Base-by-base conservation (phyloP, 2,113 vertebrate genomes). In the Perca flavescens region DNA sequence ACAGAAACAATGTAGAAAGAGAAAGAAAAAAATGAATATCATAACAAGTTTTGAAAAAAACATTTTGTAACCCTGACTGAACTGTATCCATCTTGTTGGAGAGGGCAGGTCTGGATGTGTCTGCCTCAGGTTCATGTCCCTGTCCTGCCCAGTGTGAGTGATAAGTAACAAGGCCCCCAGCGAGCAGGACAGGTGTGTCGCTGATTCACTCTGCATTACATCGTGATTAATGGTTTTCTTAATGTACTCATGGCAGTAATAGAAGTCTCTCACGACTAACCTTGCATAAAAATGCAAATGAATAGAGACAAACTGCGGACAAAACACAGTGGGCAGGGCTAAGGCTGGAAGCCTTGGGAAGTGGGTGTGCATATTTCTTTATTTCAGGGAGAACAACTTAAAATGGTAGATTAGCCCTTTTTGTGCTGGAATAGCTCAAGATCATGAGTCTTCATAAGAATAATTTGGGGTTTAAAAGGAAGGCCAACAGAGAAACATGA, bases 231-330 rank as follows among this genome's bases (percentile, higher is more conserved):
- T 95, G 91, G 91, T 93, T 94, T 94, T 92, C 88, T 89, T 94
- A 94, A 95, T 94, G 87, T 94, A 90, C 94, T 95, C 88, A 84
- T 74, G 75, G 84, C 91, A 86, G 86, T 89, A 93, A 95, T 89
- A 92, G 85, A 92, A 93, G 89, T 91, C 92, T 93, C 87, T 82
- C 85, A 82, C 82, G 81, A 90, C 90, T 93, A 95, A 94, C 91
- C 91, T 95, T 94, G 92, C 93, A 94, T 94, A 94, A 94, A 94
- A 95, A 95, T 95, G 95, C 93, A 93, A 95, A 95, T 94, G 90
- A 91, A 88, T 84, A 86, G 82, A 91, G 87, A 94, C 89, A 92
- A 91, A 92, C 74, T 87, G 82, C 36, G 21, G 79, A 79, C 91
- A 90, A 91, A 93, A 90, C 77, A 92, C 71, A 80, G 64, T 89